These are phyloP conservation scores for Tipula vernalis DNA, from an alignment of 2,888 invertebrate species.

Conservation along the genomic window DNA sequence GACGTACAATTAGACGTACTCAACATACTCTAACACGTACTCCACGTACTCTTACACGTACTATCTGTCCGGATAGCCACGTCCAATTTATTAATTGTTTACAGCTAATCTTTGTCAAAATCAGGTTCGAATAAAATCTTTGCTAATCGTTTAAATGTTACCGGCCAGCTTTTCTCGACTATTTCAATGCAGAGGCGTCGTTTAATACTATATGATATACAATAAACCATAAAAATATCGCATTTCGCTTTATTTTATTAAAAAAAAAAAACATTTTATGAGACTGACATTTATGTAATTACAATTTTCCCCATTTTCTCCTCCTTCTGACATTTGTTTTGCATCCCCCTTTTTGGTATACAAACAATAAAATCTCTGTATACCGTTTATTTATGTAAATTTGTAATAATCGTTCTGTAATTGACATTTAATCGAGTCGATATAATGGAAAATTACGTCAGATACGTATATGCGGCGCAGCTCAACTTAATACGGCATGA, in stretches of 20 bases:
- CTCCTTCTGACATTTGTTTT: neutral
- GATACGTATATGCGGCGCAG: neutral
- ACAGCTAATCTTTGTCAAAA: too few species aligned
- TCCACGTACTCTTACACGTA: too few species aligned
- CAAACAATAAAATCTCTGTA: neutral
- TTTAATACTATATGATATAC: too few species aligned
- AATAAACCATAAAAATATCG: too few species aligned
- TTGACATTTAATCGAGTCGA: constrained; percentile 4
- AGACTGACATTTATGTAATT: neutral
- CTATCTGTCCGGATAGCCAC: too few species aligned
- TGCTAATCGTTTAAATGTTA: neutral
- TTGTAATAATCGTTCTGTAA: neutral
- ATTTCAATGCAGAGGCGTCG: too few species aligned
- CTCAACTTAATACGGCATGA: neutral
- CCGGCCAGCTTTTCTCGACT: too few species aligned
- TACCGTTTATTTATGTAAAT: neutral
- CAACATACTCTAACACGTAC: too few species aligned
- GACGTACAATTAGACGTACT: too few species aligned
- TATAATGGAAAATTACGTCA: neutral
- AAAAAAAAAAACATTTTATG: neutral
- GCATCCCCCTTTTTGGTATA: neutral
- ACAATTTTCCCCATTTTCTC: neutral
- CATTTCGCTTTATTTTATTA: too few species aligned
- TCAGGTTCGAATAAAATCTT: too few species aligned
- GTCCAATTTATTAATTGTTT: too few species aligned